A percentile compares a stretch with the other conserved stretches of the same genome.
These are phyloP conservation scores for Choloepus didactylus DNA, from an alignment of 2,797 vertebrate species.

Conservation along the genomic window DNA sequence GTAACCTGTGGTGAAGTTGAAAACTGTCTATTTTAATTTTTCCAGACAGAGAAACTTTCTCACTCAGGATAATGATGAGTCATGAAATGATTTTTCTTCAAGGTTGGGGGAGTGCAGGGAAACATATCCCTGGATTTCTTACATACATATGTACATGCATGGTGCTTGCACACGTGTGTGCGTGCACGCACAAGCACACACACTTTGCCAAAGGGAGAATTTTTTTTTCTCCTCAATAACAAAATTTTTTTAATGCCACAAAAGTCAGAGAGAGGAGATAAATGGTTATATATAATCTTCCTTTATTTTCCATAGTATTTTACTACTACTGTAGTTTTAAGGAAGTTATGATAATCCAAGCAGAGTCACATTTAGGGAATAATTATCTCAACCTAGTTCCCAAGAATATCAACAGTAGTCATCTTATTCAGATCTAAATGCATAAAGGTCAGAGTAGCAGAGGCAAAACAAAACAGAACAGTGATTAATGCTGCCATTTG, in stretches of 20 bases:
- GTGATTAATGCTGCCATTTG: not conserved
- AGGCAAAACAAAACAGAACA: not conserved
- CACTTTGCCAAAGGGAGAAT: not conserved
- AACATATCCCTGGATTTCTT: not conserved
- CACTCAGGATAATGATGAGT: conserved; percentile 3
- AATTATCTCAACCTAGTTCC: conserved; percentile 29
- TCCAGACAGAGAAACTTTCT: not conserved
- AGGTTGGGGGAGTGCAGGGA: not conserved
- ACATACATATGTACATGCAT: not conserved
- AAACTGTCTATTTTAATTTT: conserved; percentile 44
- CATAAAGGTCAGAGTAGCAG: not conserved
- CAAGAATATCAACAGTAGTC: not conserved
- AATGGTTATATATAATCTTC: not conserved
- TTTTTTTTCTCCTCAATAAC: not conserved
- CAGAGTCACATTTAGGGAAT: not conserved
- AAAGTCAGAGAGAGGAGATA: not conserved
- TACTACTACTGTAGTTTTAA: not conserved
- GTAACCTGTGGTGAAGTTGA: not conserved
- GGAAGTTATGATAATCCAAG: not conserved
- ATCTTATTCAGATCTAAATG: conserved; percentile 2
- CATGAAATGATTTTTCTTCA: not conserved
- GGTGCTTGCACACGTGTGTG: too few species aligned
- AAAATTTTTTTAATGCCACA: not conserved
- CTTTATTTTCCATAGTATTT: not conserved
- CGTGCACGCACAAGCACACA: not conserved